Evolutionary conservation across 1,140 invertebrate genomes (phyloP), one percentile per base, ranked within the genome.

Genomic region (Papilio machaon): DNA sequence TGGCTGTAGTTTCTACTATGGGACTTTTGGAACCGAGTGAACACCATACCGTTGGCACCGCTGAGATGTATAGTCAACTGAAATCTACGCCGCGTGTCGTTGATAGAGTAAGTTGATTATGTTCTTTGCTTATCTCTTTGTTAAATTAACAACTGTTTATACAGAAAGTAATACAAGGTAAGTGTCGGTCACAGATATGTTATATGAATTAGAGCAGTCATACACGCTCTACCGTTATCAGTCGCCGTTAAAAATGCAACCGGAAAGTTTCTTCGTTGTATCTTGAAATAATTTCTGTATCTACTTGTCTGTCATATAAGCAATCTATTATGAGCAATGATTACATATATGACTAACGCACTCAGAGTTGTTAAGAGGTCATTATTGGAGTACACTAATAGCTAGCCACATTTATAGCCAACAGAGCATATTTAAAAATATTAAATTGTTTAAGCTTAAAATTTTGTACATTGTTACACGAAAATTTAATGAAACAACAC

Each of bases 1-100:
- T 96, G 17, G 95, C 95, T 8, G 95, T 95, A 74, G 88, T 95
- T 52, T 96, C 95, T 5, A 95, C 95, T 0, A 87, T 95, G 82
- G 92, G 94, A 80, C 91, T 95, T 85, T 95, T 95, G 58, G 92
- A 92, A 76, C 86, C 85, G 52, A 80, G 35, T 6, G 86, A 87
- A 73, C 78, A 84, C 0, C 76, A 88, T 23, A 77, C 82, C 15
- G 80, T 83, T 8, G 89, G 83, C 0, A 86, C 85, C 8, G 89
- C 92, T 35, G 89, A 91, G 75, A 92, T 88, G 74, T 89, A 88
- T 35, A 92, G 89, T 60, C 88, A 91, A 43, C 73, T 67, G 82
- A 91, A 90, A 77, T 82, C 88, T n/a, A 75, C 81, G 3, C 88
- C 87, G 9, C 83, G 83, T 60, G 81, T 86, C 73, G 82, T 89